Conservation (phyloP, 2,888 invertebrate species). For the Drosophila fungiperda region DNA sequence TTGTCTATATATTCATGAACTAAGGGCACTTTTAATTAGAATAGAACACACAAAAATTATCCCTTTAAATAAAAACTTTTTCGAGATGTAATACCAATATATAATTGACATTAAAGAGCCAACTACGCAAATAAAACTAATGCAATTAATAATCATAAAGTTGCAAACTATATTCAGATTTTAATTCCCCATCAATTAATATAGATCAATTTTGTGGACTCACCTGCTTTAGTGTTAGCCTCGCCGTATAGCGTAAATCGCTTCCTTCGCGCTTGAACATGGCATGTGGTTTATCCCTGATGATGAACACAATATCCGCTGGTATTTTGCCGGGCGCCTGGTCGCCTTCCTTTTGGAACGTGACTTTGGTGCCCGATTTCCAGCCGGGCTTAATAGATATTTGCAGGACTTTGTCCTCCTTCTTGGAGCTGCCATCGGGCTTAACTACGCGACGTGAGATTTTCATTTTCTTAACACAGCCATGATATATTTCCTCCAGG, state of each 20-base stretch:
- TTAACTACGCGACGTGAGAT: constrained; percentile 96
- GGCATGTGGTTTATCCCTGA: constrained; percentile 97
- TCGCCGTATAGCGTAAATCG: constrained; percentile 95
- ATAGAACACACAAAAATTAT: background rate
- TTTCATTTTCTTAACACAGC: constrained; percentile 99
- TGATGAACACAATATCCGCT: constrained; percentile 98
- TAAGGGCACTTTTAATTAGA: background rate
- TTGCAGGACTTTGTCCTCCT: constrained; percentile 95
- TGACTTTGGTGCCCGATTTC: constrained; percentile 99
- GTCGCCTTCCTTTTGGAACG: constrained; percentile 98
- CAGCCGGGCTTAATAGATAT: constrained; percentile 99
- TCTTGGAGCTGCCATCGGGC: constrained; percentile 93
- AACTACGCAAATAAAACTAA: background rate
- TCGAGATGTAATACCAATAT: background rate
- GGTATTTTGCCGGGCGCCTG: constrained; percentile 97
- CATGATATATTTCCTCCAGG: constrained; percentile 96
- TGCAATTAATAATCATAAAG: background rate
- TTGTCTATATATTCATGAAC: background rate
- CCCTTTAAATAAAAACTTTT: background rate
- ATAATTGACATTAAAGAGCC: background rate
- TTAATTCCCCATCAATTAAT: background rate
- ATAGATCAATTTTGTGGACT: constrained; percentile 71
- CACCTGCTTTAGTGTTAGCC: constrained; percentile 95
- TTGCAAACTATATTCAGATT: no score
- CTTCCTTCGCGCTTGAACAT: constrained; percentile 96